Base-by-base conservation (phyloP, 2,113 vertebrate genomes). In the Cairina moschata region DNA sequence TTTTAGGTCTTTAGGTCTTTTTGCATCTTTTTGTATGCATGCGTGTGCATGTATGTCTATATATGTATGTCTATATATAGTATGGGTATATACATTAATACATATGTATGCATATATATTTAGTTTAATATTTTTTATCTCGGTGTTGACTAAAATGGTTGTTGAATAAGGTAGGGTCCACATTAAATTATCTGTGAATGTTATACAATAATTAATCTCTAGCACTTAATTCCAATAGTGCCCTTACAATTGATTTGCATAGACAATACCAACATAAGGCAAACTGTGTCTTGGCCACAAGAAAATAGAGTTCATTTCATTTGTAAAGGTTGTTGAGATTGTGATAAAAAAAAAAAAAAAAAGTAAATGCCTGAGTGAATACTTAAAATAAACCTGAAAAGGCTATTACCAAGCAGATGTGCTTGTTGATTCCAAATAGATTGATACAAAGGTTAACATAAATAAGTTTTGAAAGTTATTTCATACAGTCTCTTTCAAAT, bases 351-450 rank as follows among this genome's bases (percentile, higher is more conserved):
- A 40, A 40, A 40, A 40, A 86, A 26, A n/a, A 90, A 87, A 79
- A 91, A n/a, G 4, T 31, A 80, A 94, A 94, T 86, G 88, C 68
- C 72, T 48, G 20, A 77, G 58, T 85, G 84, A 93, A 80, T 86
- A 59, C 17, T 88, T 90, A 67, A 83, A 60, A 63, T 29, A 67
- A 85, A 87, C 38, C 69, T 66, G 36, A 65, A 89, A 91, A 84
- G 26, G 9, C 25, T 68, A 72, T 78, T 94, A 92, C 13, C 23
- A 91, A 83, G 28, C 18, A 72, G 26, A 66, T 89, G 36, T 85
- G 17, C 50, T 84, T 82, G 26, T 26, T 83, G 36, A 78, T 90
- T 88, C 32, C 32, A 59, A 50, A 34, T 29, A 83, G 55, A 63
- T 69, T 83, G 76, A 59, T 67, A 60, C 50, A 84, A 77, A 77